Percentiles rank a stretch among this genome's conserved stretches.
phyloP scores from a whole-genome alignment of 2,113 vertebrate genomes.

The Circaetus gallicus region DNA sequence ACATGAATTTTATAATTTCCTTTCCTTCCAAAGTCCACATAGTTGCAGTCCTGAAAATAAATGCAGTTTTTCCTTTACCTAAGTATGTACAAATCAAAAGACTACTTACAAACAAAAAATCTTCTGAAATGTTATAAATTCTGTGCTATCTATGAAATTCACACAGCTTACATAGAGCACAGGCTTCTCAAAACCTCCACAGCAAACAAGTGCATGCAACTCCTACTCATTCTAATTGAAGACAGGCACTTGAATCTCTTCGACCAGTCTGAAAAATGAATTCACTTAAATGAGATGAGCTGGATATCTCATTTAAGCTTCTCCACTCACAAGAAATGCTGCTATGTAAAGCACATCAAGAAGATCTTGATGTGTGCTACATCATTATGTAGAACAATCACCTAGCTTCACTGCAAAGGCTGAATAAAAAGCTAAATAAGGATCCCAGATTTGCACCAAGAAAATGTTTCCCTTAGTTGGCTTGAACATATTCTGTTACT shows the following conservation, averaged over 20 bases:
- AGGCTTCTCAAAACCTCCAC: background rate
- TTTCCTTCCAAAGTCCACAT: background rate
- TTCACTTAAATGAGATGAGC: constrained; percentile 34
- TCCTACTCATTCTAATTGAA: constrained; percentile 16
- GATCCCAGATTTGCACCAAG: background rate
- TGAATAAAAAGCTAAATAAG: constrained; percentile 20
- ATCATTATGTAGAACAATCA: constrained; percentile 47
- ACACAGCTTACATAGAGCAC: background rate
- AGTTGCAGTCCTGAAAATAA: background rate
- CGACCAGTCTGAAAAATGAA: constrained; percentile 27
- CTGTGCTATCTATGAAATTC: background rate
- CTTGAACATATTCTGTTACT: background rate
- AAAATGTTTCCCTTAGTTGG: background rate
- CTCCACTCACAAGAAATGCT: background rate
- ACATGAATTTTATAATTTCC: background rate
- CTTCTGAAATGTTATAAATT: background rate
- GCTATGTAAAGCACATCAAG: constrained; percentile 5
- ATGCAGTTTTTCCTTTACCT: background rate
- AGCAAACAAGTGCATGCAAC: background rate
- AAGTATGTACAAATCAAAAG: background rate
- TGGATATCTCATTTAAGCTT: constrained; percentile 29
- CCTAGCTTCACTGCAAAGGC: background rate
- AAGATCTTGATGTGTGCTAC: constrained; percentile 3
- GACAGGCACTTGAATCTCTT: constrained; percentile 7
- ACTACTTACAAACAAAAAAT: background rate